Evolutionary conservation across 2,797 vertebrate genomes (phyloP).

Genomic region (Poeciliopsis gracilis): DNA sequence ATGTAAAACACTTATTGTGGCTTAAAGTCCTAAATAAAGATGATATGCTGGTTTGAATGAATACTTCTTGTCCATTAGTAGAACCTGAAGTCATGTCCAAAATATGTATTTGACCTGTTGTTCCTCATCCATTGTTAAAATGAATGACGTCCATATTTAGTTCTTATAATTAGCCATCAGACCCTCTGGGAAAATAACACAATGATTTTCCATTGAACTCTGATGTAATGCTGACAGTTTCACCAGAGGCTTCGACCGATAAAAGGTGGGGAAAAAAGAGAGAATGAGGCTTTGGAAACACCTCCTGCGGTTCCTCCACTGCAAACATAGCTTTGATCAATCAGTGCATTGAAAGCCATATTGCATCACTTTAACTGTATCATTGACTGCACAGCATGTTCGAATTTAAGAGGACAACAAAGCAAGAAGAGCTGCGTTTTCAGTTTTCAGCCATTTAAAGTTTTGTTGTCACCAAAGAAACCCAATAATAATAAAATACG

Average conservation of each 20-base stretch:
- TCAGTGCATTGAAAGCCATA: neutral
- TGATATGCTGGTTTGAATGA: too few species aligned
- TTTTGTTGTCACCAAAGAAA: neutral
- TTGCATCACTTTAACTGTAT: neutral
- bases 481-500: neutral
- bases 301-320: neutral
- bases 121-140: neutral
- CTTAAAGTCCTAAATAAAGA: neutral
- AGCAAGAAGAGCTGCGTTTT: neutral
- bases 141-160: neutral
- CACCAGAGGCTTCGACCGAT: neutral
- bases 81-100: neutral
- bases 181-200: neutral
- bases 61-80: neutral
- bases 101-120: neutral
- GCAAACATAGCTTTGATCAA: neutral
- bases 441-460: slow-evolving; percentile 3
- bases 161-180: neutral
- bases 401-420: slow-evolving; percentile 8
- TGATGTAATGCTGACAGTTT: neutral
- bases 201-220: neutral
- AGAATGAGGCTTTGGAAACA: neutral
- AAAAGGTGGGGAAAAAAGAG: neutral
- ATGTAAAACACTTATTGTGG: neutral
- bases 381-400: slow-evolving; percentile 9